Base-by-base conservation (phyloP, 2,888 invertebrate genomes). In the Troides helena region DNA sequence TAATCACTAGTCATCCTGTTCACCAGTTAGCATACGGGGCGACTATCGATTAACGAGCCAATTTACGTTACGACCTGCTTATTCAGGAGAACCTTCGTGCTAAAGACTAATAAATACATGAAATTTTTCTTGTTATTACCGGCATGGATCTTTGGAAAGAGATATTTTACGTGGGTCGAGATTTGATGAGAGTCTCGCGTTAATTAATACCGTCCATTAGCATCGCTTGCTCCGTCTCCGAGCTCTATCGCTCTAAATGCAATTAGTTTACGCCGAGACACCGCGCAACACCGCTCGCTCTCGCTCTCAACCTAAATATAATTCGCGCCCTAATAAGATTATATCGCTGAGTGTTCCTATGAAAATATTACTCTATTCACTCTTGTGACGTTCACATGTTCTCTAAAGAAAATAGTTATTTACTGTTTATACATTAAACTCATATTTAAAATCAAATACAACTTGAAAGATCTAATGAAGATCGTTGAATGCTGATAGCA, bases 131-230 rank as follows among this genome's bases (percentile, higher is more conserved):
- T 64, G n/a, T 36, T 64, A 67, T 67, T 68, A 61, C 70, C 59
- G 72, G 50, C 62, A 59, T 57, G 58, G 30, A 67, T 64, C 57
- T 70, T 64, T 53, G 72, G 72, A 79, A 84, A 86, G 83, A 83
- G 84, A 88, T 86, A 87, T 85, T 85, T 78, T 72, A 77, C 76
- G 81, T 78, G 79, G 83, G 82, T 81, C 81, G 82, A 86, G 87
- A 86, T 89, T 87, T 88, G 89, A 88, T 83, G 87, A 88, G 87
- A 87, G 83, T 85, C 84, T 83, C 79, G 85, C 84, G 86, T 88
- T 91, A 91, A 91, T 91, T 89, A 91, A 89, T 88, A 88, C 85
- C 86, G 86, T 89, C 91, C 90, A 91, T 91, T 91, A 90, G 88
- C 88, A 85, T 85, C 90, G 86, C 89, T 87, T 85, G 87, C 86